These are phyloP conservation scores for Protodeltote pygarga DNA, from an alignment of 2,888 invertebrate genomes.

Conservation along the genomic window DNA sequence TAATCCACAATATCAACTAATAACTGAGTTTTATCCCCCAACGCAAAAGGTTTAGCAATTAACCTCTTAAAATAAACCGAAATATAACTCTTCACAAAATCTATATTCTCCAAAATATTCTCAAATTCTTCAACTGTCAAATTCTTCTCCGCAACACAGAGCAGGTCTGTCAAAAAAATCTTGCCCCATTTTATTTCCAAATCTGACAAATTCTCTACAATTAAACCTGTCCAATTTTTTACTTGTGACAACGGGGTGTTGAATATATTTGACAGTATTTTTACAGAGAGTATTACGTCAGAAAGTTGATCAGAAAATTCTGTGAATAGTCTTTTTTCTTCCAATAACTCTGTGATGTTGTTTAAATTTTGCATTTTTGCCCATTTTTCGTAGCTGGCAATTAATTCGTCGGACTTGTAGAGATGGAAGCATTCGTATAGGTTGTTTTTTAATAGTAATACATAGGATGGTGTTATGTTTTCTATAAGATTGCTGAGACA, in stretches of 20 bases:
- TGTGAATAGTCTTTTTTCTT: conserved; percentile 37
- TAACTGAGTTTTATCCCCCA: conserved; percentile 16
- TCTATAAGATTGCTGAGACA: conserved; percentile 47
- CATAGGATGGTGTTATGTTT: conserved; percentile 37
- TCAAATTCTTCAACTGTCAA: conserved; percentile 41
- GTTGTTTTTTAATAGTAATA: conserved; percentile 37
- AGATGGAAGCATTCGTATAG: conserved; percentile 39
- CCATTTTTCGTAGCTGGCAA: conserved; percentile 40
- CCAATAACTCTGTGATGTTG: conserved; percentile 48
- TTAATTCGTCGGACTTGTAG: conserved; percentile 28
- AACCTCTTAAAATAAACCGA: conserved; percentile 37
- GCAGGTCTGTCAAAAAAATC: conserved; percentile 47
- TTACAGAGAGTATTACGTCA: conserved; percentile 38
- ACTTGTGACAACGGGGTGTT: not conserved
- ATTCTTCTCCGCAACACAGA: conserved; percentile 53
- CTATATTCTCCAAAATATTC: conserved; percentile 36
- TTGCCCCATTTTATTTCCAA: conserved; percentile 15
- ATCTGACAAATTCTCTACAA: not conserved
- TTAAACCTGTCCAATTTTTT: conserved; percentile 10
- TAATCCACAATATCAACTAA: conserved; percentile 56
- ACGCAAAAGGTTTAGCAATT: conserved; percentile 5
- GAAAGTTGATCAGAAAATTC: conserved; percentile 31
- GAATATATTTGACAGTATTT: conserved; percentile 35
- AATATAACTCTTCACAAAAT: conserved; percentile 38
- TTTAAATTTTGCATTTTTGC: conserved; percentile 39